A percentile compares a stretch with the other conserved stretches of the same genome.
phyloP scores from a whole-genome alignment of 2,888 invertebrate species.

The Yponomeuta evonymella region DNA sequence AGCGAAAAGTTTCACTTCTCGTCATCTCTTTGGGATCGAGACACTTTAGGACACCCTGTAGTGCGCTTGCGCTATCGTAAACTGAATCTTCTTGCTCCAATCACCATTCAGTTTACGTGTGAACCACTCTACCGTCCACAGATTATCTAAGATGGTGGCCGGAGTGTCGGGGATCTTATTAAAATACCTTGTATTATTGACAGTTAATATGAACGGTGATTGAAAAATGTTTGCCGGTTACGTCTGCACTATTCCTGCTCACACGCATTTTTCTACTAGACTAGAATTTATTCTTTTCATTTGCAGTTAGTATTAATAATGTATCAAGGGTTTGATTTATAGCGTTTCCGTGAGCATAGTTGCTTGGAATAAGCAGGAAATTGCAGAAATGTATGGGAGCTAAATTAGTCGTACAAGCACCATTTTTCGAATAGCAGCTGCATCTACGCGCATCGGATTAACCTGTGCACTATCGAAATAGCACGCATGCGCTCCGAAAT shows the following conservation, averaged over 20 bases:
- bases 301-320: background rate
- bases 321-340: slow-evolving; percentile 1
- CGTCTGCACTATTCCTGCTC: background rate
- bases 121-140: slow-evolving; percentile 41
- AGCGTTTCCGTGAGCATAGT: slow-evolving; percentile 1
- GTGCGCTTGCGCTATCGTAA: slow-evolving; percentile 37
- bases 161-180: slow-evolving; percentile 38
- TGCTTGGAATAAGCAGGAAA: background rate
- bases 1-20: no score
- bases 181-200: slow-evolving; percentile 36
- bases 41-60: no score
- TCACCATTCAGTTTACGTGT: slow-evolving; percentile 64
- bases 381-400: background rate
- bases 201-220: slow-evolving; percentile 12
- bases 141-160: slow-evolving; percentile 36
- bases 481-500: background rate
- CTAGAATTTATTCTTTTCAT: background rate
- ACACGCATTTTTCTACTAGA: background rate
- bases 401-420: background rate
- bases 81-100: slow-evolving; percentile 59
- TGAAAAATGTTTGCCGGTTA: slow-evolving; percentile 2
- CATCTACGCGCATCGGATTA: background rate
- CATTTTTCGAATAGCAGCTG: background rate
- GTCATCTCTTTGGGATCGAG: no score
- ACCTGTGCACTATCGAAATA: background rate